Base-by-base conservation (phyloP, 2,888 invertebrate genomes). In the Limenitis camilla region DNA sequence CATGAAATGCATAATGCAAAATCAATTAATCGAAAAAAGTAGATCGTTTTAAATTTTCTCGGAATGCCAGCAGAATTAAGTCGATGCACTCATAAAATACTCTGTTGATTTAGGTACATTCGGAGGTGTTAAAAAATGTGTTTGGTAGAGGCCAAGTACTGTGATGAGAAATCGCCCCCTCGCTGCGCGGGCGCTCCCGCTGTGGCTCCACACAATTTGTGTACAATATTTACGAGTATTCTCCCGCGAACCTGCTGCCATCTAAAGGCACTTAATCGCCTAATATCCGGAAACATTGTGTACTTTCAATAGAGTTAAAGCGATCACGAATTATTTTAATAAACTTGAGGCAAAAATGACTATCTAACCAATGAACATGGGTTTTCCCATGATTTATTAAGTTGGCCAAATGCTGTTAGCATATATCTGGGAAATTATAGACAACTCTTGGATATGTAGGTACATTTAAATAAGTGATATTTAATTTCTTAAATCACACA, bases 111-210 rank as follows among this genome's bases (percentile, higher is more conserved):
- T 83, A 86, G 76, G 68, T 64, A 70, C 65, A 65, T 71, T 66
- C 65, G 74, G 71, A 87, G 84, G 86, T 87, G 86, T 87, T 86
- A 86, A 87, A 55, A 85, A 86, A 82, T 86, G 78, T 81, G 81
- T 84, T 79, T 81, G 81, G 78, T 78, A 75, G 71, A 74, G 78
- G 74, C 67, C 74, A 81, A 81, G 80, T 76, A 75, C 74, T 69
- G 68, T 69, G 77, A 78, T 83, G 86, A 86, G 79, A 84, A 83
- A 85, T 86, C 75, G 86, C 73, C 84, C 85, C 81, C 84, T 80
- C 72, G 83, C 86, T 81, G 86, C 68, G 85, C 69, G 68, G 59
- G 69, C 69, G 71, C 79, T 66, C 84, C 85, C 76, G 85, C 84
- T 81, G 85, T 43, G 84, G 72, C 67, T 71, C 70, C 71, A 70